Conservation (phyloP, 1,140 invertebrate species). For the Orchestia grillus region DNA sequence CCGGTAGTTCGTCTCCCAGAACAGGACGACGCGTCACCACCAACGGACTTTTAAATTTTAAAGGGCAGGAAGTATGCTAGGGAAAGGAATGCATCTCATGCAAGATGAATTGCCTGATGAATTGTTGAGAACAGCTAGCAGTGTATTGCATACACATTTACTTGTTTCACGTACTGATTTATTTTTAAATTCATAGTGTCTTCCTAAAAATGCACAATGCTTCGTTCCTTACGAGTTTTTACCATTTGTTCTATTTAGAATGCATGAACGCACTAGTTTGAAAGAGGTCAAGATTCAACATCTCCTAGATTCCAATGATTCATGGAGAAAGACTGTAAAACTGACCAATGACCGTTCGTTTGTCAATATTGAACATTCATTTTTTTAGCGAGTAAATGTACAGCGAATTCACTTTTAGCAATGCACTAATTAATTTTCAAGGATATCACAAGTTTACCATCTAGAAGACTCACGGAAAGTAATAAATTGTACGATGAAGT, state of each 20-base stretch:
- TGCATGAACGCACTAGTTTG: neutral
- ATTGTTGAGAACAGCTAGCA: neutral
- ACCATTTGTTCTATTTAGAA: neutral
- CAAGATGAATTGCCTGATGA: neutral
- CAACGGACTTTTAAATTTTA: constrained; percentile 39
- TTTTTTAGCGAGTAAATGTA: no score
- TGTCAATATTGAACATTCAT: no score
- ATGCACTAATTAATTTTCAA: no score
- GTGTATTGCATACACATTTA: neutral
- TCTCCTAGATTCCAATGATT: no score
- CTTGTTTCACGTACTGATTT: neutral
- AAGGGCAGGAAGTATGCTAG: neutral
- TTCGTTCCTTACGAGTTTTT: neutral
- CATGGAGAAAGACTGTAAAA: no score
- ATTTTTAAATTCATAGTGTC: neutral
- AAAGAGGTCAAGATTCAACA: no score
- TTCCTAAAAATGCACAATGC: neutral
- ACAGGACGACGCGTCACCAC: neutral
- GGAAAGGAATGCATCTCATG: constrained; percentile 14
- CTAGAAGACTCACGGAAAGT: no score
- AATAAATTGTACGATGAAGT: no score
- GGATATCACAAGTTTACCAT: no score
- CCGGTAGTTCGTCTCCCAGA: neutral
- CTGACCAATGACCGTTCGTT: no score
- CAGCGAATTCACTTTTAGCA: no score